phyloP scores from a whole-genome alignment of 2,888 invertebrate species.

The Meghimatium bilineatum region DNA sequence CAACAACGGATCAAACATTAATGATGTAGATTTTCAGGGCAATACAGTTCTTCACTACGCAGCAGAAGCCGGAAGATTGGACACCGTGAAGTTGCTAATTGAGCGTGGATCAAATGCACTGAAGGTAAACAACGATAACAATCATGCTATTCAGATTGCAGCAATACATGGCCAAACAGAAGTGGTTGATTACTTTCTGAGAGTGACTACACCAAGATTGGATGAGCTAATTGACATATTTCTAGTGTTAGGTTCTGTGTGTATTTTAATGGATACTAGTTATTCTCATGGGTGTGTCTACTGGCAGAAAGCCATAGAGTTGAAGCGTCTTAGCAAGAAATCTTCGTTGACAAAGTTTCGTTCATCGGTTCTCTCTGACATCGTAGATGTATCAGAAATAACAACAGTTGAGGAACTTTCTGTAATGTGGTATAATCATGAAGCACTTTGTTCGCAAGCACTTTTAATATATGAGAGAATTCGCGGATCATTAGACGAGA shows the following conservation, averaged over 20 bases:
- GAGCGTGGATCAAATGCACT: conserved; percentile 62
- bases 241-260: conserved; percentile 24
- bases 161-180: conserved; percentile 28
- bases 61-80: conserved; percentile 62
- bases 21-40: conserved; percentile 58
- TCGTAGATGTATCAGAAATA: conserved; percentile 10
- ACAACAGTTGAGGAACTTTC: conserved; percentile 3
- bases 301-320: conserved; percentile 34
- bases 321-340: background rate
- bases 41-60: conserved; percentile 71
- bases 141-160: conserved; percentile 55
- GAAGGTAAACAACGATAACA: conserved; percentile 54
- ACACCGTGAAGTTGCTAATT: conserved; percentile 63
- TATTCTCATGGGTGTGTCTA: background rate
- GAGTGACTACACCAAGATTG: background rate
- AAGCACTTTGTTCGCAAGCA: conserved; percentile 30
- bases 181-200: conserved; percentile 34
- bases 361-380: conserved; percentile 9
- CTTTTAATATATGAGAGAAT: conserved; percentile 40
- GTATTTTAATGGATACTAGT: conserved; percentile 28
- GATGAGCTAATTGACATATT: conserved; percentile 18
- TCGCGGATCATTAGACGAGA: conserved; percentile 14
- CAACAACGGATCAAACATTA: conserved; percentile 63
- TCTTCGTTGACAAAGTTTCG: background rate
- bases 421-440: background rate